These are phyloP conservation scores for Tenthredo livida DNA, from an alignment of 2,888 invertebrate genomes.

Conservation along the genomic window DNA sequence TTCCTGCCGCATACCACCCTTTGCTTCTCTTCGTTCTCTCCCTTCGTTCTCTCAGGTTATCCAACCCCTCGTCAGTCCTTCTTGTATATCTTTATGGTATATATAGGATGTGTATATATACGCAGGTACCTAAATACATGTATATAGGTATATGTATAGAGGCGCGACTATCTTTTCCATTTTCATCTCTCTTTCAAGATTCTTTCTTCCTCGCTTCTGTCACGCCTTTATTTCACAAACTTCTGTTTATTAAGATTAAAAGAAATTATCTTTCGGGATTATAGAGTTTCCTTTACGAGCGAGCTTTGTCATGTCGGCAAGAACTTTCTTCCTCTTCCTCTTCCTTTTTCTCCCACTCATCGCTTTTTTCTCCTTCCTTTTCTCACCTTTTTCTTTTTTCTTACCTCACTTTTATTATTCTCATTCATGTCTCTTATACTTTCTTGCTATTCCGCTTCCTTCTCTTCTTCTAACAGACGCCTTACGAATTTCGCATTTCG, in stretches of 20 bases:
- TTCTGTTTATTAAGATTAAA: slow-evolving; percentile 55
- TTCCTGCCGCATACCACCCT: not conserved
- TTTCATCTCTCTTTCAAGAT: slow-evolving; percentile 14
- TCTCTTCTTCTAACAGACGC: slow-evolving; percentile 19
- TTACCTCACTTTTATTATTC: slow-evolving; percentile 22
- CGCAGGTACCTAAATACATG: not conserved
- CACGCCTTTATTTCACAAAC: slow-evolving; percentile 52
- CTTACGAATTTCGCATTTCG: slow-evolving; percentile 10
- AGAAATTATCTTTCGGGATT: slow-evolving; percentile 52
- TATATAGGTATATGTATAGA: not conserved
- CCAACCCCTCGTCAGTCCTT: slow-evolving; percentile 30
- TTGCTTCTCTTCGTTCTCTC: not conserved
- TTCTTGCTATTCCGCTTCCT: not conserved
- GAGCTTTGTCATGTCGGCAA: slow-evolving; percentile 45
- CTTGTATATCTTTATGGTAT: not conserved
- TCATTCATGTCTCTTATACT: not conserved
- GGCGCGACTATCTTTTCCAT: slow-evolving; percentile 9
- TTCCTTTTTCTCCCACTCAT: not conserved
- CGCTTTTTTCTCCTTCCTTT: not conserved
- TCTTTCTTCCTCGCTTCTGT: slow-evolving; percentile 11
- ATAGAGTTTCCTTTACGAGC: slow-evolving; percentile 52
- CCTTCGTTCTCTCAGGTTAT: not conserved
- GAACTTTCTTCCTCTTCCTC: slow-evolving; percentile 14
- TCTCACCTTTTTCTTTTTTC: not conserved
- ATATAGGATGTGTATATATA: not conserved